Percentiles rank a stretch among this genome's conserved stretches.
These are phyloP conservation scores for Acanthornis magna DNA, from an alignment of 2,797 vertebrate species.

Conservation along the genomic window DNA sequence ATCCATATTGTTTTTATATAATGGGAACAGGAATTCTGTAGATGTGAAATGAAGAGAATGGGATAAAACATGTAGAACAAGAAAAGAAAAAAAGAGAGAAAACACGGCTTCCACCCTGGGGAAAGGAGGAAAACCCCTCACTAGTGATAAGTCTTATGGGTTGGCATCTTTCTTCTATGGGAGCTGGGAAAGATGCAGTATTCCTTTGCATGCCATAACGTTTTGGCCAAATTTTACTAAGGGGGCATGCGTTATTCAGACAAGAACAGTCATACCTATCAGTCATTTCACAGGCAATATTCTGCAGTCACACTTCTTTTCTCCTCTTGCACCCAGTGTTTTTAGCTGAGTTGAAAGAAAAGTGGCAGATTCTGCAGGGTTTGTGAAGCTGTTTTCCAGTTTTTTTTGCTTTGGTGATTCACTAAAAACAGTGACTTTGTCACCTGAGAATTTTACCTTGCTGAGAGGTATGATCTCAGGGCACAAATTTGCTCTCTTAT, in stretches of 20 bases:
- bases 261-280: background rate
- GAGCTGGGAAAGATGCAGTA: background rate
- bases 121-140: background rate
- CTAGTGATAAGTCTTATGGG: background rate
- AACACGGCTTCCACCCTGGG: background rate
- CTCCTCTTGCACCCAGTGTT: background rate
- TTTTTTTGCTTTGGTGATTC: background rate
- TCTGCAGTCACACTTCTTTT: background rate
- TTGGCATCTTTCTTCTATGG: background rate
- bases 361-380: background rate
- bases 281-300: background rate
- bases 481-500: background rate
- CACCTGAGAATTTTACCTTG: background rate
- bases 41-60: background rate
- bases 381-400: background rate
- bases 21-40: background rate
- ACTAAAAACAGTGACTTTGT: background rate
- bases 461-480: background rate
- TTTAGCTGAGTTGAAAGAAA: background rate
- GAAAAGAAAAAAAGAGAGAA: fast-evolving
- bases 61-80: background rate
- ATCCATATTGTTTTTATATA: background rate
- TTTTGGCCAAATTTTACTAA: background rate
- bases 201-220: background rate
- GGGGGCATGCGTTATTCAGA: background rate